A percentile compares a stretch with the other conserved stretches of the same genome.
Evolutionary conservation across 2,797 vertebrate genomes (phyloP).

Genomic region (Phaenicophaeus curvirostris): DNA sequence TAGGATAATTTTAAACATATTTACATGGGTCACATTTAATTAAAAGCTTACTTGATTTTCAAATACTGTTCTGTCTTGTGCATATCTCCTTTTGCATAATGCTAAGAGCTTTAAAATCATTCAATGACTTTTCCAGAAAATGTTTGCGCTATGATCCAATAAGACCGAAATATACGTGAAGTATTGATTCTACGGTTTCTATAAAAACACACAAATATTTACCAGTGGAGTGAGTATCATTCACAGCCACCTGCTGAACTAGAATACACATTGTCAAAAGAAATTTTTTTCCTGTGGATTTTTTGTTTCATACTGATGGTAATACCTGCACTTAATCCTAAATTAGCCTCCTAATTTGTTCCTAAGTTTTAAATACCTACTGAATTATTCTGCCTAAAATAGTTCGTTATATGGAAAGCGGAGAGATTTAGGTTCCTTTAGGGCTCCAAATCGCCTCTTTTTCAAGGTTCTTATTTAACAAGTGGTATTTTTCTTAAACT

Average conservation of each 20-base stretch:
- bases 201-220: not conserved
- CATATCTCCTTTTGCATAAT: not conserved
- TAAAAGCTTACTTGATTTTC: not conserved
- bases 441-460: not conserved
- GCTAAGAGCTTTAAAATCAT: not conserved
- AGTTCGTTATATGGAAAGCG: not conserved
- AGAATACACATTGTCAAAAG: not conserved
- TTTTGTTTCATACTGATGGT: not conserved
- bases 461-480: not conserved
- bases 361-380: not conserved
- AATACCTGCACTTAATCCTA: not conserved
- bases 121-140: not conserved
- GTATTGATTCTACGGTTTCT: not conserved
- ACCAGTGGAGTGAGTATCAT: not conserved
- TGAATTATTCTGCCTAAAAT: not conserved
- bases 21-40: not conserved
- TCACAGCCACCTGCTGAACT: not conserved
- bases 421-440: not conserved
- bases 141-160: not conserved
- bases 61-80: not conserved
- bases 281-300: not conserved
- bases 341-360: not conserved
- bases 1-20: not conserved
- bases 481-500: not conserved
- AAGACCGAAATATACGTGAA: not conserved